Conservation (phyloP, 1,140 invertebrate species). For the Hylaeus volcanicus region DNA sequence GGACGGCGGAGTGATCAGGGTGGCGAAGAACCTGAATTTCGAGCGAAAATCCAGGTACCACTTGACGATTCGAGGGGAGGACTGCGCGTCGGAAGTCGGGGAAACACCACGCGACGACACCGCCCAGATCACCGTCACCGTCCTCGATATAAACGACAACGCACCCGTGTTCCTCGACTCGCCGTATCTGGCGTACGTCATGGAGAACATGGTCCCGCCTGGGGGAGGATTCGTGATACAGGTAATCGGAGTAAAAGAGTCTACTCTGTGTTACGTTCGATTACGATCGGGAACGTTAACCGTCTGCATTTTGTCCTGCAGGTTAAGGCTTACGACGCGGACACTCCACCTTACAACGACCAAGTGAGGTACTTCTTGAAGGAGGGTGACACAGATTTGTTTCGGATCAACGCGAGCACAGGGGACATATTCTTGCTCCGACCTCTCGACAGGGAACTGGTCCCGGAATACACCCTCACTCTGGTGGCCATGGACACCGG, state of each 20-base stretch:
- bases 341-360: constrained; percentile 93
- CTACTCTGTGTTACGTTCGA: too few species aligned
- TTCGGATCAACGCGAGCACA: constrained; percentile 92
- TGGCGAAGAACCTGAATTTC: constrained; percentile 95
- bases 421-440: constrained; percentile 92
- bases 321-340: constrained; percentile 93
- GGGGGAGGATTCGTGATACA: constrained; percentile 87
- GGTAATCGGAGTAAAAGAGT: constrained; percentile 51
- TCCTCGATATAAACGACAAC: constrained; percentile 97
- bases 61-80: constrained; percentile 92
- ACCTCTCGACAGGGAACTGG: constrained; percentile 90
- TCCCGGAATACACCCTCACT: constrained; percentile 90
- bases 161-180: constrained; percentile 94
- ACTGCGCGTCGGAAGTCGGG: constrained; percentile 87
- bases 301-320: constrained; percentile 70
- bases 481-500: constrained; percentile 96
- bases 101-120: constrained; percentile 84
- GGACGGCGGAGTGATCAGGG: constrained; percentile 92
- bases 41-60: constrained; percentile 92
- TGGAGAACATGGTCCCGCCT: constrained; percentile 92
- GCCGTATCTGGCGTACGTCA: constrained; percentile 94
- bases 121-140: constrained; percentile 85
- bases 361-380: constrained; percentile 95
- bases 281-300: too few species aligned
- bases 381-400: constrained; percentile 93